Evolutionary conservation across 2,113 vertebrate species (phyloP).

Genomic region (Pandion haliaetus): DNA sequence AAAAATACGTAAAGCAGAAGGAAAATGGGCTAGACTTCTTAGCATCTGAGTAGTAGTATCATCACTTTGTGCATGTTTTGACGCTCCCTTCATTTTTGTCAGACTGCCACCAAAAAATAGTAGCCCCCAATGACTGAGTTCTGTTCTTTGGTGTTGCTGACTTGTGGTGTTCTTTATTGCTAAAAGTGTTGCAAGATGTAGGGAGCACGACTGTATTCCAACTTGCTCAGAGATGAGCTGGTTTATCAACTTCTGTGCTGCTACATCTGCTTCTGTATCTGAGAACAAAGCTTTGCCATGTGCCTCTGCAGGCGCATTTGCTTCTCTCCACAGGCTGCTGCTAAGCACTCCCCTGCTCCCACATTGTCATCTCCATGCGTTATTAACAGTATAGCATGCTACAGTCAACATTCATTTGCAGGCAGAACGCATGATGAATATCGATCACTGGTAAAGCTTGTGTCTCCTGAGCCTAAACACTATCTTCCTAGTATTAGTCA

Average conservation of each 20-base stretch:
- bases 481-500: background rate
- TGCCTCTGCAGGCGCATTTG: background rate
- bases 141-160: background rate
- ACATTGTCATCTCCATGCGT: background rate
- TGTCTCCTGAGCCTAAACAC: background rate
- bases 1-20: background rate
- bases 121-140: background rate
- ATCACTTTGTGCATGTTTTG: background rate
- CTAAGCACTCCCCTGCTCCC: background rate
- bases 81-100: background rate
- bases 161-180: background rate
- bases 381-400: background rate
- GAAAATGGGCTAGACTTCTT: background rate
- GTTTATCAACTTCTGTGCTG: background rate
- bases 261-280: background rate
- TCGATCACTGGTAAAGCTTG: background rate
- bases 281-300: background rate
- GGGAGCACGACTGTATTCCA: background rate
- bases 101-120: background rate
- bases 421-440: rapidly evolving
- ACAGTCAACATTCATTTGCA: background rate
- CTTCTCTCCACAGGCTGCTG: background rate
- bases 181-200: background rate
- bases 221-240: background rate
- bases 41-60: background rate